Evolutionary conservation across 2,113 vertebrate genomes (phyloP).

Genomic region (Leptosomus discolor): DNA sequence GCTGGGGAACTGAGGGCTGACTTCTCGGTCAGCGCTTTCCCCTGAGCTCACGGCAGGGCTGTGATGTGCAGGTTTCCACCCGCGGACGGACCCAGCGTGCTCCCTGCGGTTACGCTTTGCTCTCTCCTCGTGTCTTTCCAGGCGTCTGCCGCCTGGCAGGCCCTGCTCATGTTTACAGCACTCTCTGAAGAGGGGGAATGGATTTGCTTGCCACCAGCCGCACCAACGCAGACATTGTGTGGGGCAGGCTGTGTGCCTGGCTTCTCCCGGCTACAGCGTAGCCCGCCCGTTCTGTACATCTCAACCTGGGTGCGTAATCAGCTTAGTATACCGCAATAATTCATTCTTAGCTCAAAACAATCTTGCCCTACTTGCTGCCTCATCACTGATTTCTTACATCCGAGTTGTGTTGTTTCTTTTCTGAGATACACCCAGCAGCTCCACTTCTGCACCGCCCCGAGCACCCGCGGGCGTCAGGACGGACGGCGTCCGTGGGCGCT

Average conservation of each 20-base stretch:
- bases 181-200: neutral
- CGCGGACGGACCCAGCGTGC: neutral
- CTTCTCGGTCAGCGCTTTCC: neutral
- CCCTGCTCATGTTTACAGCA: neutral
- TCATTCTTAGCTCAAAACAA: neutral
- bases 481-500: fast-evolving
- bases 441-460: neutral
- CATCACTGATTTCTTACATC: neutral
- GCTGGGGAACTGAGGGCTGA: neutral
- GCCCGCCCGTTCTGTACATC: neutral
- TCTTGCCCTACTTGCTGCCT: neutral
- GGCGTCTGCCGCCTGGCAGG: conserved; percentile 16
- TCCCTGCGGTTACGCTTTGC: fast-evolving
- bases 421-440: neutral
- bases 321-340: neutral
- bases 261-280: neutral
- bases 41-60: neutral
- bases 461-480: fast-evolving
- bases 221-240: conserved; percentile 1
- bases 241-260: neutral
- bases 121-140: neutral
- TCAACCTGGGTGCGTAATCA: neutral
- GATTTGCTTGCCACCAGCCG: neutral
- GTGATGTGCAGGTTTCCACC: neutral
- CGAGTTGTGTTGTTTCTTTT: neutral